These are phyloP conservation scores for Alethe diademata DNA, from an alignment of 2,113 vertebrate species.

Conservation along the genomic window DNA sequence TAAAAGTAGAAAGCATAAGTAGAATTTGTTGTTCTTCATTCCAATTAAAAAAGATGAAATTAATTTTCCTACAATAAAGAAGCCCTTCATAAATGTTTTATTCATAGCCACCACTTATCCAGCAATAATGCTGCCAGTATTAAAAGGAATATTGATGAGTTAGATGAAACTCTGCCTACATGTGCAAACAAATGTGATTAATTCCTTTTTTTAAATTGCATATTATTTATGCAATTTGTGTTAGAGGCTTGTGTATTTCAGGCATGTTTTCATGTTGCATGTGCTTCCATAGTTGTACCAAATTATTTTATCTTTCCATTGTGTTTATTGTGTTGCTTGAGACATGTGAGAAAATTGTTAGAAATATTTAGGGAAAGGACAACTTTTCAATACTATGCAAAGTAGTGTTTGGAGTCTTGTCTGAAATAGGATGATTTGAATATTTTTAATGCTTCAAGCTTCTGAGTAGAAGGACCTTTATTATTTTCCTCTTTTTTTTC, in stretches of 20 bases:
- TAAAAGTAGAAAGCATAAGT: slow-evolving; percentile 10
- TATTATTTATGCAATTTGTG: background rate
- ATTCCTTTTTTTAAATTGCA: background rate
- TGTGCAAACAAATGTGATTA: slow-evolving; percentile 1
- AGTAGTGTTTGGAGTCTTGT: background rate
- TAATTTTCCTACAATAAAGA: background rate
- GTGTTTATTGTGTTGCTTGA: background rate
- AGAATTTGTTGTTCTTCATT: slow-evolving; percentile 6
- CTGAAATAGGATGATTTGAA: slow-evolving; percentile 1
- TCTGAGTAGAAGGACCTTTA: background rate
- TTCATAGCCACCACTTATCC: slow-evolving; percentile 4
- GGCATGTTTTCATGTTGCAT: background rate
- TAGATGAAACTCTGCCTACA: background rate
- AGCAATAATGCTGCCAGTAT: background rate
- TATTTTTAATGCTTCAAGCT: slow-evolving; percentile 2
- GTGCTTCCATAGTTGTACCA: background rate
- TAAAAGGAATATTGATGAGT: slow-evolving; percentile 46
- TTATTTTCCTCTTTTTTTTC: rapidly evolving
- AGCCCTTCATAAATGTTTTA: slow-evolving; percentile 5
- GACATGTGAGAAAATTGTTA: background rate
- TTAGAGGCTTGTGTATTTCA: background rate
- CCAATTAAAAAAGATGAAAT: slow-evolving; percentile 6
- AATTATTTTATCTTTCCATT: background rate
- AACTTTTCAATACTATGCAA: slow-evolving; percentile 26
- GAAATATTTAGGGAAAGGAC: background rate